These are phyloP conservation scores for Benthosema pterotum DNA, from an alignment of 2,797 vertebrate genomes.

Conservation along the genomic window DNA sequence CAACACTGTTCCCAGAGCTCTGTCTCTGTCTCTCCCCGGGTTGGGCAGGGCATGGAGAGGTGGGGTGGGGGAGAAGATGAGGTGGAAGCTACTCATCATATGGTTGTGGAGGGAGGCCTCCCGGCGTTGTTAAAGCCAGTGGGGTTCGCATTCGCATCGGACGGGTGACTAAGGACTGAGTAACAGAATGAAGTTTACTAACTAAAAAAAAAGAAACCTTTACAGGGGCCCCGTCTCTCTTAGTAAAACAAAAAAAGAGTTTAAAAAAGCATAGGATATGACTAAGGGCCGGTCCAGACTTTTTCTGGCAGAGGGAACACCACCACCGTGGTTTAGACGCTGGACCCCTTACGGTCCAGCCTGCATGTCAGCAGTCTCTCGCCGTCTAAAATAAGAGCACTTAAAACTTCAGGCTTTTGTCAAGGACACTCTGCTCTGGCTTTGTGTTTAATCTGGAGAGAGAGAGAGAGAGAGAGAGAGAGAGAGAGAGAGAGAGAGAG, in stretches of 20 bases:
- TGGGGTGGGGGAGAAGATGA: too few relatives aligned
- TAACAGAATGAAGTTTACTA: slow-evolving; percentile 48
- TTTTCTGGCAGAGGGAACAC: slow-evolving; percentile 54
- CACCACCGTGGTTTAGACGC: slow-evolving; percentile 33
- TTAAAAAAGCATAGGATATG: slow-evolving; percentile 49
- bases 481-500: too few relatives aligned
- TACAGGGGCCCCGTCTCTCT: slow-evolving; percentile 64
- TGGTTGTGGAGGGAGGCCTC: slow-evolving; percentile 51
- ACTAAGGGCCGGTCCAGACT: slow-evolving; percentile 60
- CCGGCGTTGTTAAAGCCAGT: slow-evolving; percentile 61
- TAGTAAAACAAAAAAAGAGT: slow-evolving; percentile 41
- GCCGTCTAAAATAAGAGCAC: slow-evolving; percentile 74
- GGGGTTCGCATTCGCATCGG: slow-evolving; percentile 28
- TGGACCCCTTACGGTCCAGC: slow-evolving; percentile 52
- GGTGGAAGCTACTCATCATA: slow-evolving; percentile 67
- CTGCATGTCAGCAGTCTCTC: slow-evolving; percentile 46
- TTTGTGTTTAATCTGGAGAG: slow-evolving; percentile 65
- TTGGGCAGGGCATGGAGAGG: slow-evolving; percentile 18
- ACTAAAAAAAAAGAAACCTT: slow-evolving; percentile 69
- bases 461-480: too few relatives aligned
- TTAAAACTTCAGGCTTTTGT: slow-evolving; percentile 42
- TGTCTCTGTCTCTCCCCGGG: slow-evolving; percentile 18
- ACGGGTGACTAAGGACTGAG: slow-evolving; percentile 74
- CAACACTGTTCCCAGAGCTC: too few relatives aligned
- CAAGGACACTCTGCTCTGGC: slow-evolving; percentile 40